Evolutionary conservation across 2,113 vertebrate species (phyloP).

Genomic region (Halichoeres trimaculatus): DNA sequence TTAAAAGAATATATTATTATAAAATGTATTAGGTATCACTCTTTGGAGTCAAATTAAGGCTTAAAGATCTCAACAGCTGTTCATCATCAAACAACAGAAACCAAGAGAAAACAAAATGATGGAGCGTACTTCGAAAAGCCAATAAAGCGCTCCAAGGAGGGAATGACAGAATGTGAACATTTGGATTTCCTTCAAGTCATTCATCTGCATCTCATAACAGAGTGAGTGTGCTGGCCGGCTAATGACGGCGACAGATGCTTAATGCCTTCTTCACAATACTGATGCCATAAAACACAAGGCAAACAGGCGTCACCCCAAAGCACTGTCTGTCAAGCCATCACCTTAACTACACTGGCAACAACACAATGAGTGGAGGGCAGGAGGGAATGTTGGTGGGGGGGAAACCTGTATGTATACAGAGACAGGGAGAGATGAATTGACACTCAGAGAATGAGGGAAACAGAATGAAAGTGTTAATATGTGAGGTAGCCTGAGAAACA

Average conservation of each 20-base stretch:
- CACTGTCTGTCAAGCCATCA: conserved; percentile 75
- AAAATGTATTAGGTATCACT: too few species aligned
- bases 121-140: conserved; percentile 50
- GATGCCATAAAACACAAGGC: conserved; percentile 78
- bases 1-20: too few species aligned
- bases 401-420: conserved; percentile 50
- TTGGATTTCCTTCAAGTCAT: conserved; percentile 76
- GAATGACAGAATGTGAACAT: conserved; percentile 59
- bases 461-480: conserved; percentile 52
- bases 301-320: conserved; percentile 76
- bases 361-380: conserved; percentile 39
- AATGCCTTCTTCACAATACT: conserved; percentile 77
- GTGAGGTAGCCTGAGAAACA: conserved; percentile 37
- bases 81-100: conserved; percentile 3
- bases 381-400: conserved; percentile 28
- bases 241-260: conserved; percentile 78
- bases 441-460: conserved; percentile 66
- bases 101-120: conserved; percentile 18
- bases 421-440: conserved; percentile 64
- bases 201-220: conserved; percentile 72
- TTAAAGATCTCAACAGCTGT: conserved; percentile 13
- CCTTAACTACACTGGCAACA: conserved; percentile 73
- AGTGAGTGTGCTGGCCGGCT: conserved; percentile 63
- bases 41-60: too few species aligned
- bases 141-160: conserved; percentile 56